Evolutionary conservation across 2,888 invertebrate genomes (phyloP).

Genomic region (Torymus tubicola): DNA sequence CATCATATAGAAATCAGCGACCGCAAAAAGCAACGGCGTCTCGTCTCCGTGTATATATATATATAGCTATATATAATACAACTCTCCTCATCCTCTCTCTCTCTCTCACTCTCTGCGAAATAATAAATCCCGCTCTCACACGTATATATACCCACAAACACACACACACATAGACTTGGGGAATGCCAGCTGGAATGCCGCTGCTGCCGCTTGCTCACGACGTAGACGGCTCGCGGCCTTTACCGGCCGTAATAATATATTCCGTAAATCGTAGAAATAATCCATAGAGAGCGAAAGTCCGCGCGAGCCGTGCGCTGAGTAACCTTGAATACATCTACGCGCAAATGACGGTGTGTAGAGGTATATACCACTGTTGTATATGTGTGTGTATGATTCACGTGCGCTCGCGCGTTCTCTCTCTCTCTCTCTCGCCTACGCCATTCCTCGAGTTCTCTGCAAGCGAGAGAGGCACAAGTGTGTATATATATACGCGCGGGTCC

Average conservation of each 20-base stretch:
- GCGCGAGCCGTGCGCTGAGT: conserved; percentile 27
- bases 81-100: too few species aligned
- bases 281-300: conserved; percentile 58
- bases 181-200: conserved; percentile 20
- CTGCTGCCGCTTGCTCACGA: too few species aligned
- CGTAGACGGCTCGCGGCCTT: conserved; percentile 52
- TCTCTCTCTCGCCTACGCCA: conserved; percentile 49
- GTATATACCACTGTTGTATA: not conserved
- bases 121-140: too few species aligned
- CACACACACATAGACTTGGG: not conserved
- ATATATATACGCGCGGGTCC: conserved; percentile 35
- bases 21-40: too few species aligned
- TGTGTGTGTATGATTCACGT: conserved; percentile 46
- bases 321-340: conserved; percentile 52
- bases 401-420: conserved; percentile 18
- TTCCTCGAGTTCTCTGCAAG: conserved; percentile 49
- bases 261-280: conserved; percentile 60
- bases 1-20: too few species aligned
- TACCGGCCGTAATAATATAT: conserved; percentile 52
- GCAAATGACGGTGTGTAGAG: not conserved
- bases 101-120: too few species aligned
- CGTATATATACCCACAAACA: too few species aligned
- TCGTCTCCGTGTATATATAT: too few species aligned
- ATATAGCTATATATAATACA: too few species aligned
- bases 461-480: conserved; percentile 40